Base-by-base conservation (phyloP, 2,888 invertebrate species). In the Cephus nigrinus region DNA sequence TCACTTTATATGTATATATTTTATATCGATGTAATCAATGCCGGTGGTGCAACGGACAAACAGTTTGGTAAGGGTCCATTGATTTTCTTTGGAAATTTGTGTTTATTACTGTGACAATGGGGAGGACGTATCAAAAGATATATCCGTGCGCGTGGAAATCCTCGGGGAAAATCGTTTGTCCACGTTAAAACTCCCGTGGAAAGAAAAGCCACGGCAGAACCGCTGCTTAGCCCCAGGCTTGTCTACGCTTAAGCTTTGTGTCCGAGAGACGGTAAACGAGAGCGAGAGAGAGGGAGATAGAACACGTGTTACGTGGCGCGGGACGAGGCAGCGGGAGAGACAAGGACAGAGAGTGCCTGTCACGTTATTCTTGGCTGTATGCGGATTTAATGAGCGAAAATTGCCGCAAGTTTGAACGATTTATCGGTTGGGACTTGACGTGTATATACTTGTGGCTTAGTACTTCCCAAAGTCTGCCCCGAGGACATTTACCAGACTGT, bases 401-500 rank as follows among this genome's bases (percentile, higher is more conserved):
- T 71, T 30, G 71, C 31, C 31, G 71, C 71, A 71, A 71, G 12
- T 71, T 71, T 31, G 33, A 71, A 71, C 71, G 33, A 71, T 71
- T 71, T 71, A 71, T 71, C 71, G 31, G 0, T 32, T 5, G 1
- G 23, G 15, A 23, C 23, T 4, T 40, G 23, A 40, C 40, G 40
- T 40, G 5, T 23, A 40, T 40, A 40, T 23, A 23, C 5, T 23
- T 23, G 15, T 1, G 15, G 40, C 5, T 55, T 23, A 23, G 23
- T 9, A 9, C 1, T 23, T 15, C 4, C 23, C 40, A 55, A 55
- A 23, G 9, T 55, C 23, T 55, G 32, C 23, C 71, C 71, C 30
- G 71, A 71, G 71, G 40, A 55, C 40, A 1, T 15, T 55, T 23
- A 55, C 40, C 5, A 55, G 40, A 23, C 40, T 55, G 40, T 9